Conservation (phyloP, 2,797 vertebrate species). For the Poeciliopsis paucimaculata region DNA sequence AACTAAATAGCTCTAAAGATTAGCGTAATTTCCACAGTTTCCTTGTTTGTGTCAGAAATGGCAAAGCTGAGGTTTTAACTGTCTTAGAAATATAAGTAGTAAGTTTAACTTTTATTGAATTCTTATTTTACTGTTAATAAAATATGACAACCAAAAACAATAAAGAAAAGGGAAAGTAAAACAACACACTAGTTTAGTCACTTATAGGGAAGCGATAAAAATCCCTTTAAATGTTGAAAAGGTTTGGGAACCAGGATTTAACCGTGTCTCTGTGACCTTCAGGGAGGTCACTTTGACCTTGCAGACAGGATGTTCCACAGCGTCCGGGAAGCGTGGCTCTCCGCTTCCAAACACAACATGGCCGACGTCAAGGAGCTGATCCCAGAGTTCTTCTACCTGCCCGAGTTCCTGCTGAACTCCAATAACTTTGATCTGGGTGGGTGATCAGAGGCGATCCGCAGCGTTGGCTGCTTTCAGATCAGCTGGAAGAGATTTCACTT, state of each 20-base stretch:
- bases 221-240: background rate
- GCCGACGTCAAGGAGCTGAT: constrained; percentile 98
- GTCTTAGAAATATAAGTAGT: background rate
- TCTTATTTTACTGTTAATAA: background rate
- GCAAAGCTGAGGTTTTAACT: background rate
- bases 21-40: background rate
- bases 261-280: constrained; percentile 19
- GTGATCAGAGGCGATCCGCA: constrained; percentile 5
- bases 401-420: constrained; percentile 95
- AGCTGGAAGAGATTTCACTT: background rate
- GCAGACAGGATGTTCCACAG: constrained; percentile 99
- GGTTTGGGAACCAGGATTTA: background rate
- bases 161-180: too few species aligned
- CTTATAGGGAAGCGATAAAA: background rate
- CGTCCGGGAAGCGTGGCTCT: constrained; percentile 94
- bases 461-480: background rate
- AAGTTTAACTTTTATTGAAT: background rate
- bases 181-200: background rate
- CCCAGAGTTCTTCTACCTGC: constrained; percentile 98
- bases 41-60: background rate
- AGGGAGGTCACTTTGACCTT: constrained; percentile 98
- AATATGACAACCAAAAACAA: too few species aligned
- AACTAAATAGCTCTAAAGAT: too few species aligned
- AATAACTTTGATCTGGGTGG: constrained; percentile 97
- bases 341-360: constrained; percentile 99